Percentiles rank a stretch among this genome's conserved stretches.
phyloP scores from a whole-genome alignment of 2,113 vertebrate genomes.

The Rhinogobius similis region DNA sequence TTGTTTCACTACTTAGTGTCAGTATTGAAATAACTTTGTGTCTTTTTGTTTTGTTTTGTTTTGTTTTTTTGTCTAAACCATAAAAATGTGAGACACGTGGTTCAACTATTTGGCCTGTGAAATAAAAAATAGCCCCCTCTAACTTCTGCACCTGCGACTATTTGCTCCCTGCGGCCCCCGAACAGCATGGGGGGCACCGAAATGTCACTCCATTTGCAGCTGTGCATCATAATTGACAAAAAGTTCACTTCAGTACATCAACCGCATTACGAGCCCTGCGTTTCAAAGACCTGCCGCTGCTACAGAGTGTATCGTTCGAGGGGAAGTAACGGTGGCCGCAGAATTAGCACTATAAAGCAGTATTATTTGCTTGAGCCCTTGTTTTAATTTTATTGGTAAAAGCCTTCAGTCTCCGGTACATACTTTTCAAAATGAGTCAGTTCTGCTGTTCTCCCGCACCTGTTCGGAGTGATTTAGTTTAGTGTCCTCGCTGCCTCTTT shows the following conservation, averaged over 20 bases:
- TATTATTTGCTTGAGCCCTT: neutral
- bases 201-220: neutral
- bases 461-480: slow-evolving; percentile 2
- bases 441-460: neutral
- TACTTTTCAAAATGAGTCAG: neutral
- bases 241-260: slow-evolving; percentile 4
- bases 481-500: slow-evolving; percentile 14
- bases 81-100: slow-evolving; percentile 42
- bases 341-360: neutral
- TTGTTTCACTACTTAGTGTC: too few relatives aligned
- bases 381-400: too few relatives aligned
- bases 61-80: too few relatives aligned
- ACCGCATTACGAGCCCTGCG: neutral
- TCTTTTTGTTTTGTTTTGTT: too few relatives aligned
- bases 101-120: neutral
- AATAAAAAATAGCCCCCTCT: slow-evolving; percentile 19
- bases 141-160: slow-evolving; percentile 36
- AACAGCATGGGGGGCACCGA: neutral
- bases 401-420: too few relatives aligned
- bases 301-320: neutral
- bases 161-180: neutral
- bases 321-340: neutral
- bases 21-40: too few relatives aligned
- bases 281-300: neutral
- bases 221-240: neutral